These are phyloP conservation scores for Euproctis similis DNA, from an alignment of 2,888 invertebrate genomes.

Conservation along the genomic window DNA sequence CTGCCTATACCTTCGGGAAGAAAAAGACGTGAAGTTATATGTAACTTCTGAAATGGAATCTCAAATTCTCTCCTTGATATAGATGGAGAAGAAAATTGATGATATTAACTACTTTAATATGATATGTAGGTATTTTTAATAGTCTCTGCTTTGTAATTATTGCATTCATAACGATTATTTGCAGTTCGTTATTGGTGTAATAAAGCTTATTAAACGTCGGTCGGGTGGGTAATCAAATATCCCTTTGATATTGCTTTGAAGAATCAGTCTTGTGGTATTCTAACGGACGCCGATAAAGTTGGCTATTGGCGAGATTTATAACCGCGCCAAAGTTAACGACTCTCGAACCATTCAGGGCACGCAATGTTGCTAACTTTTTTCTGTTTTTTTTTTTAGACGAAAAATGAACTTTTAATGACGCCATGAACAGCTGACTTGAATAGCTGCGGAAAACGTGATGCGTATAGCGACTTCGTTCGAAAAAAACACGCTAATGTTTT, in stretches of 20 bases:
- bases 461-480: conserved; percentile 23
- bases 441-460: conserved; percentile 37
- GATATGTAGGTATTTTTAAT: conserved; percentile 10
- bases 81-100: too few species aligned
- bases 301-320: conserved; percentile 62
- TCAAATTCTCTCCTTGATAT: too few species aligned
- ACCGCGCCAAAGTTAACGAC: conserved; percentile 60
- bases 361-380: conserved; percentile 53
- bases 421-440: conserved; percentile 46
- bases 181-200: conserved; percentile 32
- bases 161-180: conserved; percentile 27
- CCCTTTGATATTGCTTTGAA: conserved; percentile 53
- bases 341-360: conserved; percentile 55
- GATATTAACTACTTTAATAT: too few species aligned
- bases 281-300: conserved; percentile 50
- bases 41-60: too few species aligned
- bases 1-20: too few species aligned
- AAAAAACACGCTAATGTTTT: too few species aligned
- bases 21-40: too few species aligned
- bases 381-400: too few species aligned
- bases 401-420: conserved; percentile 52
- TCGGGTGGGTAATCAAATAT: conserved; percentile 53
- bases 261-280: conserved; percentile 45
- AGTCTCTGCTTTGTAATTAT: conserved; percentile 29
- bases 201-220: conserved; percentile 40